These are phyloP conservation scores for Indicator indicator DNA, from an alignment of 2,113 vertebrate species.

Conservation along the genomic window DNA sequence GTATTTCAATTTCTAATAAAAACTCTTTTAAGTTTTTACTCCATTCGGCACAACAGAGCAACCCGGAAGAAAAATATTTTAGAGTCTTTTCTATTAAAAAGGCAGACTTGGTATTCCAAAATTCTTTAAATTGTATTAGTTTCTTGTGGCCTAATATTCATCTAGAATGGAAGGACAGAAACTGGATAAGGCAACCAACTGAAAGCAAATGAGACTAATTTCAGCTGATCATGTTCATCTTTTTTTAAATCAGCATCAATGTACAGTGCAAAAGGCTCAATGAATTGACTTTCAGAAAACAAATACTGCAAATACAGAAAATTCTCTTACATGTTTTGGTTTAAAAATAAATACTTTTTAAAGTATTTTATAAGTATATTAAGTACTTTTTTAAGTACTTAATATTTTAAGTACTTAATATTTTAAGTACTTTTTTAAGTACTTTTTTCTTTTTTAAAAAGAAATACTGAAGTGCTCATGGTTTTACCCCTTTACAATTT, in stretches of 20 bases:
- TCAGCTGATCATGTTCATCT: not conserved
- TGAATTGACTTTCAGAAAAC: conserved; percentile 8
- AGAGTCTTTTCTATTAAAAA: conserved; percentile 4
- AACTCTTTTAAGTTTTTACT: conserved; percentile 1
- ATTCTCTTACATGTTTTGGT: not conserved
- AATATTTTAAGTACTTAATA: too few species aligned
- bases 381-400: too few species aligned
- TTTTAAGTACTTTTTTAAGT: too few species aligned
- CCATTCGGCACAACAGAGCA: not conserved
- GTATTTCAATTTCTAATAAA: conserved; percentile 2
- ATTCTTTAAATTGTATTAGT: not conserved
- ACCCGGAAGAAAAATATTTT: not conserved
- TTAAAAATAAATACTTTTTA: not conserved
- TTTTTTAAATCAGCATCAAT: not conserved
- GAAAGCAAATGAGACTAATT: not conserved
- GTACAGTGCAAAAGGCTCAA: not conserved
- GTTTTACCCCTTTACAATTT: not conserved
- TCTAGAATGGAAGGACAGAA: not conserved
- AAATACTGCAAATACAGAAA: not conserved
- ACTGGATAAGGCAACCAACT: not conserved
- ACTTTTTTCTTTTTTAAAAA: too few species aligned
- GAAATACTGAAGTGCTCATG: not conserved
- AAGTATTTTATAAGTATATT: too few species aligned
- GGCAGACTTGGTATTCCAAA: not conserved
- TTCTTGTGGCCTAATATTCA: not conserved